These are phyloP conservation scores for Glomeris maerens DNA, from an alignment of 1,140 invertebrate genomes.

Conservation along the genomic window DNA sequence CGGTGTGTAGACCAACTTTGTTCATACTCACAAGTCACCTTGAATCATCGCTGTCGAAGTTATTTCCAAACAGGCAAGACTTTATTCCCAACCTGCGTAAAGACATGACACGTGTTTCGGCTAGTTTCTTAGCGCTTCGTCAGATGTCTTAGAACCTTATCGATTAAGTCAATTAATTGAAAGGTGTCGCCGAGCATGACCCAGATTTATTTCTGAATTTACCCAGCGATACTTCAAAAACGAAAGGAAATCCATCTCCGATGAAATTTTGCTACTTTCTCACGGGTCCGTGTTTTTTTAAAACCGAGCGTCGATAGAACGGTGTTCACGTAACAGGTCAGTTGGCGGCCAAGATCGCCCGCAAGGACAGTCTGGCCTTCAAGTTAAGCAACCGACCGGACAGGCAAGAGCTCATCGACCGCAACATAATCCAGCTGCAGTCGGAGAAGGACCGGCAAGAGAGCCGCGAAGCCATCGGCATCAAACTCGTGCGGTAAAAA, in stretches of 20 bases:
- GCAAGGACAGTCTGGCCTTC: constrained; percentile 88
- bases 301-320: background rate
- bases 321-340: constrained; percentile 32
- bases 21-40: no score
- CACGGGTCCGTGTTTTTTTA: background rate
- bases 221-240: background rate
- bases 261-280: background rate
- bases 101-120: no score
- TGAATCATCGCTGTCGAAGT: no score
- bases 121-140: no score
- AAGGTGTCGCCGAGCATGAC: background rate
- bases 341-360: constrained; percentile 75
- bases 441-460: constrained; percentile 86
- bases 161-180: background rate
- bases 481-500: constrained; percentile 78
- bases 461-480: constrained; percentile 84
- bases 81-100: no score
- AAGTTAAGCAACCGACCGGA: constrained; percentile 83
- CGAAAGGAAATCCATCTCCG: background rate
- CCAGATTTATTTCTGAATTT: background rate
- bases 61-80: no score
- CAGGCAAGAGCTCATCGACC: constrained; percentile 85
- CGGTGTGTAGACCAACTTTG: no score
- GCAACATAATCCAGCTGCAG: constrained; percentile 87
- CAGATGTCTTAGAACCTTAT: no score